phyloP scores from a whole-genome alignment of 2,113 vertebrate genomes.

The Crotalus tigris region DNA sequence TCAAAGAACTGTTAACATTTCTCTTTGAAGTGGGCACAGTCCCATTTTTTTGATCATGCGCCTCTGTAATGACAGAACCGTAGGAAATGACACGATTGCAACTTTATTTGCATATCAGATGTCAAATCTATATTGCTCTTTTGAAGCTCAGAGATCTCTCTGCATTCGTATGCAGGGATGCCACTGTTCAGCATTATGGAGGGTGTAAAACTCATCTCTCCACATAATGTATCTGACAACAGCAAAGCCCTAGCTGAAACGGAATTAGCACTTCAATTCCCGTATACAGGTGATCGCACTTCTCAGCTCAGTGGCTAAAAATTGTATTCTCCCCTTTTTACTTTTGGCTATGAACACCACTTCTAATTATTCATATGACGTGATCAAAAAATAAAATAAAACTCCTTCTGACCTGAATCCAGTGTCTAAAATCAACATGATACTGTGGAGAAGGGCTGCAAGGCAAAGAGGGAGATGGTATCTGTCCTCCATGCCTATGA shows the following conservation, averaged over 20 bases:
- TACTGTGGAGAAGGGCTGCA: background rate
- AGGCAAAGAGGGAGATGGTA: background rate
- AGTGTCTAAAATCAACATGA: rapidly evolving
- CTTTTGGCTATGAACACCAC: background rate
- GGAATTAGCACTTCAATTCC: background rate
- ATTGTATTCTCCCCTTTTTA: background rate
- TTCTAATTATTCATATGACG: background rate
- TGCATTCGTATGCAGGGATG: background rate
- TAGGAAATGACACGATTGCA: background rate
- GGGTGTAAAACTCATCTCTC: background rate
- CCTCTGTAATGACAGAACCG: constrained; percentile 4
- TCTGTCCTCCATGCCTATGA: background rate
- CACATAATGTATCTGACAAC: background rate
- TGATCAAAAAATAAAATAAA: too few relatives aligned
- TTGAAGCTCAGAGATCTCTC: background rate
- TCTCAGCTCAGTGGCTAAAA: background rate
- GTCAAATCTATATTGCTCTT: background rate
- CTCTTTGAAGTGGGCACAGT: constrained; percentile 24
- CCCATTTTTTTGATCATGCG: background rate
- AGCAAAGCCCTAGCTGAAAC: background rate
- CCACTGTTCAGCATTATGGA: background rate
- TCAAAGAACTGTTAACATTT: constrained; percentile 10
- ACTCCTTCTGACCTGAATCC: background rate
- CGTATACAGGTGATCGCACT: background rate
- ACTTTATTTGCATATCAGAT: background rate